Percentiles rank a stretch among this genome's conserved stretches.
phyloP scores from a whole-genome alignment of 2,113 vertebrate species.

The Carlito syrichta region DNA sequence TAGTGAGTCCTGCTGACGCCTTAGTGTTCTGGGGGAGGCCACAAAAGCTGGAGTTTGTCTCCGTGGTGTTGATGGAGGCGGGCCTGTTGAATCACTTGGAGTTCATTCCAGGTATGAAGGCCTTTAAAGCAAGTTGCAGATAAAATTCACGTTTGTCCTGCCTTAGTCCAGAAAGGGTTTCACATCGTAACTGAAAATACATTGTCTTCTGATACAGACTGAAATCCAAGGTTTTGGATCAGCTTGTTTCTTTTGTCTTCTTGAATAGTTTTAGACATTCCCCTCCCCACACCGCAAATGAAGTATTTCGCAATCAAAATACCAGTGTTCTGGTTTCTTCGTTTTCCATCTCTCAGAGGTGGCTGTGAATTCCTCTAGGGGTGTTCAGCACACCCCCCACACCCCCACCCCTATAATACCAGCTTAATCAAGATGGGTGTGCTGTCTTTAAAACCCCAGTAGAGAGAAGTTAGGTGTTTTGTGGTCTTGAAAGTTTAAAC shows the following conservation, averaged over 20 bases:
- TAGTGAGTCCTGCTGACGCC: neutral
- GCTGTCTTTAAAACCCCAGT: neutral
- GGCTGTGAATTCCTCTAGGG: neutral
- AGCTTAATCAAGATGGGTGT: neutral
- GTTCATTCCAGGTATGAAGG: neutral
- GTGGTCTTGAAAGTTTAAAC: neutral
- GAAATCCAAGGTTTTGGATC: neutral
- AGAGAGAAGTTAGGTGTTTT: neutral
- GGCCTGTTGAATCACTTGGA: neutral
- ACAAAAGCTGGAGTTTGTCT: neutral
- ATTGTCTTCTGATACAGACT: neutral
- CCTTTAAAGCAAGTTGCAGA: neutral
- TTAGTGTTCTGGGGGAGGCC: neutral
- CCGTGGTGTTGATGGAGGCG: neutral
- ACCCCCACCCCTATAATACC: no score
- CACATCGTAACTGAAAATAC: neutral
- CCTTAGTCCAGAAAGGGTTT: neutral
- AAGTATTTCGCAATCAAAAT: neutral
- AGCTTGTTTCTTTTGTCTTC: neutral
- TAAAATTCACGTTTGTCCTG: neutral
- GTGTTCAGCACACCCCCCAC: no score
- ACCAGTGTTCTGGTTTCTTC: neutral
- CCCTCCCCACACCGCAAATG: neutral
- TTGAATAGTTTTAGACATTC: neutral
- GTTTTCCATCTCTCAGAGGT: neutral